Evolutionary conservation across 1,140 invertebrate species (phyloP).

Genomic region (Anastatus disparis): DNA sequence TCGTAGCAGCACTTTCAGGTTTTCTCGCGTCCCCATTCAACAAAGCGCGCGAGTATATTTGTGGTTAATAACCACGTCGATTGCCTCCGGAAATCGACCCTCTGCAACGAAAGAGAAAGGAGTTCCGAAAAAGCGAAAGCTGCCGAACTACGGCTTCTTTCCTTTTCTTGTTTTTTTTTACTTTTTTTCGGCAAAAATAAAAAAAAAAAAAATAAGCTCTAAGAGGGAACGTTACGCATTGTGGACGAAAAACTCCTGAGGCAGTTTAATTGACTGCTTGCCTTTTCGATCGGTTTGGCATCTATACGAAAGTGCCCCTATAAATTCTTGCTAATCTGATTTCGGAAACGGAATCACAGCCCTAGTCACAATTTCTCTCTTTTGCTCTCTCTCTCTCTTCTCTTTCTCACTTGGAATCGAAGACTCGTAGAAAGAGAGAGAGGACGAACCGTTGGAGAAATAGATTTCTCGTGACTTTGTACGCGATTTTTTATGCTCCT

Average conservation of each 20-base stretch:
- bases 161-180: too few species aligned
- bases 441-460: not conserved
- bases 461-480: too few species aligned
- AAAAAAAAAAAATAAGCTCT: not conserved
- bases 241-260: conserved; percentile 19
- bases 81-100: not conserved
- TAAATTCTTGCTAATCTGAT: conserved; percentile 58
- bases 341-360: conserved; percentile 50
- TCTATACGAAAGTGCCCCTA: conserved; percentile 49
- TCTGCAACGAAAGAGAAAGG: not conserved
- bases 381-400: too few species aligned
- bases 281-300: conserved; percentile 10
- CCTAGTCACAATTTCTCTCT: conserved; percentile 36
- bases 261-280: conserved; percentile 43
- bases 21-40: not conserved
- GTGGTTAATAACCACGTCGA: conserved; percentile 18
- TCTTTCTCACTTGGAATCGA: not conserved
- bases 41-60: not conserved
- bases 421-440: not conserved
- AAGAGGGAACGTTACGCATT: not conserved
- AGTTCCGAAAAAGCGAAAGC: not conserved
- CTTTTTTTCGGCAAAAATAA: too few species aligned
- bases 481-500: too few species aligned
- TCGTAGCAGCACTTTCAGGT: not conserved
- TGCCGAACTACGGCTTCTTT: not conserved